phyloP scores from a whole-genome alignment of 1,140 invertebrate species.

The Heliconius himera region DNA sequence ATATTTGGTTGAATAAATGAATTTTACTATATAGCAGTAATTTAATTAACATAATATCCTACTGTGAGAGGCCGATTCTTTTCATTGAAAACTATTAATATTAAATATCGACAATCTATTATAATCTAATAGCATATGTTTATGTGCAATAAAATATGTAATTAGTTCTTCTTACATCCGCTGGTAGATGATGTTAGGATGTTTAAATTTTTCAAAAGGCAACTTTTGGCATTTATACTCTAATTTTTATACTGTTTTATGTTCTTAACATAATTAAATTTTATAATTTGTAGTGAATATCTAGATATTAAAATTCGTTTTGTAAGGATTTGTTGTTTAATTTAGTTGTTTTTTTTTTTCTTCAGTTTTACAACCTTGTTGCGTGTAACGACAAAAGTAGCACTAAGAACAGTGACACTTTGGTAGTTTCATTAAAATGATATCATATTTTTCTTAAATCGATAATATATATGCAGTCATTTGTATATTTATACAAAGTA shows the following conservation, averaged over 20 bases:
- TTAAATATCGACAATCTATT: constrained; percentile 11
- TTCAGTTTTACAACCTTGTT: too few species aligned
- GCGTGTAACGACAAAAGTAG: too few species aligned
- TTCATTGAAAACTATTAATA: constrained; percentile 12
- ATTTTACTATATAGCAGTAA: constrained; percentile 4
- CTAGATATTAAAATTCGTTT: too few species aligned
- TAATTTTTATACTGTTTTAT: too few species aligned
- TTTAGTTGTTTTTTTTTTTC: too few species aligned
- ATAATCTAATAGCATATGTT: constrained; percentile 29
- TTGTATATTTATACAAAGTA: not conserved
- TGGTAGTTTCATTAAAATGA: too few species aligned
- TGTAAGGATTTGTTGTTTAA: too few species aligned
- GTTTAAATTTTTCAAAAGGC: not conserved
- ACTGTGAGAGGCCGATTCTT: constrained; percentile 3
- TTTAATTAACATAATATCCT: constrained; percentile 9
- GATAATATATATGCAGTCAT: too few species aligned
- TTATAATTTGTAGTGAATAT: too few species aligned
- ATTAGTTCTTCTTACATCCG: constrained; percentile 23
- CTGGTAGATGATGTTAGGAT: not conserved
- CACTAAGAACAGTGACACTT: too few species aligned
- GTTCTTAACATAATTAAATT: too few species aligned
- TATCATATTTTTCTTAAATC: too few species aligned
- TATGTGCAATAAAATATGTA: constrained; percentile 41
- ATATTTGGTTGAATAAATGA: not conserved
- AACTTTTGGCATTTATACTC: not conserved